These are phyloP conservation scores for Drosophila burlai DNA, from an alignment of 1,140 invertebrate genomes.

Conservation along the genomic window DNA sequence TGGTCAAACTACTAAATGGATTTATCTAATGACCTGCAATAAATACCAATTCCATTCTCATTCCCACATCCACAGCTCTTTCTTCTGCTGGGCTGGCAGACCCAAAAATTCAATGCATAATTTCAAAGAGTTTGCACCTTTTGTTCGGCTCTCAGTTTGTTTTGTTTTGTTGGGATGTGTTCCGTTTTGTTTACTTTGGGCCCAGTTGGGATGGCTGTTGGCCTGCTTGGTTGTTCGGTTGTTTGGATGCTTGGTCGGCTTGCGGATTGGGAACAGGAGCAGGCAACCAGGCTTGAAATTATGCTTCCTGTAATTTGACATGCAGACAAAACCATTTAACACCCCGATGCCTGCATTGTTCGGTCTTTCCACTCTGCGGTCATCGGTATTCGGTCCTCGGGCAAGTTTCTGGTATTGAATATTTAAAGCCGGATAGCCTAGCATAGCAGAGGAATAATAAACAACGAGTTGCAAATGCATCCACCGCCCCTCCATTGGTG, in stretches of 20 bases:
- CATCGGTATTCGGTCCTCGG: conserved; percentile 2
- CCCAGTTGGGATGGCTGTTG: conserved; percentile 25
- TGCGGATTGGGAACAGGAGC: conserved; percentile 46
- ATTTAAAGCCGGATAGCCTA: conserved; percentile 22
- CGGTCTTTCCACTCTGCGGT: conserved; percentile 34
- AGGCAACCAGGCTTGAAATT: conserved; percentile 79
- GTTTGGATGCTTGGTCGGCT: conserved; percentile 17
- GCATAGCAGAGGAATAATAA: conserved; percentile 19
- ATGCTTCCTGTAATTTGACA: conserved; percentile 83
- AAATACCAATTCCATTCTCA: conserved; percentile 24
- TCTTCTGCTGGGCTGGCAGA: not conserved
- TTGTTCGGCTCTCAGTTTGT: conserved; percentile 41
- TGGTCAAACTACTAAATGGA: conserved; percentile 11
- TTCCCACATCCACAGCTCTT: not conserved
- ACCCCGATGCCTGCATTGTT: conserved; percentile 79
- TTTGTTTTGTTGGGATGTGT: conserved; percentile 27
- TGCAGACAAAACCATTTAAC: conserved; percentile 83
- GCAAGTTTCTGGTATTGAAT: conserved; percentile 25
- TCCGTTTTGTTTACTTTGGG: conserved; percentile 47
- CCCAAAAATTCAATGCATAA: conserved; percentile 62
- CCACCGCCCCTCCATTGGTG: conserved; percentile 37
- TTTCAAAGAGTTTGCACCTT: conserved; percentile 68
- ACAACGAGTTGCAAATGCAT: conserved; percentile 36
- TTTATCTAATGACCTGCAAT: conserved; percentile 49
- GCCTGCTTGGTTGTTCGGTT: conserved; percentile 9